A percentile compares a stretch with the other conserved stretches of the same genome.
phyloP scores from a whole-genome alignment of 2,888 invertebrate genomes.

The Caenorhabditis sp. region DNA sequence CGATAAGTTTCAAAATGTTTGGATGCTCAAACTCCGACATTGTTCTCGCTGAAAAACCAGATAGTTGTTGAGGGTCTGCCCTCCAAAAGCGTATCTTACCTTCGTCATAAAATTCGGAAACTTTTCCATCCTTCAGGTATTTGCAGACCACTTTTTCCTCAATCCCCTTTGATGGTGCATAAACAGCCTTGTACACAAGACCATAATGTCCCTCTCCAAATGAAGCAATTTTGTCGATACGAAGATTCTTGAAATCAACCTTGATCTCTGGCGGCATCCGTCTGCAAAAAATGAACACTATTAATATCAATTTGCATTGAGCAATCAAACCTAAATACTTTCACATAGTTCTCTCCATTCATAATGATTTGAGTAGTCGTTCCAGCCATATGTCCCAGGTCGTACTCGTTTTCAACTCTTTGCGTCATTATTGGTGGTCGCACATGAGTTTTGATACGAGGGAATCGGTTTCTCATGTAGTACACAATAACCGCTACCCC shows the following conservation, averaged over 20 bases:
- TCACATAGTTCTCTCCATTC: constrained; percentile 51
- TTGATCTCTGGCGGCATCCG: constrained; percentile 40
- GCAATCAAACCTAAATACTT: constrained; percentile 34
- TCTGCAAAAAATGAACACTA: constrained; percentile 25
- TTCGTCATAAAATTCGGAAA: constrained; percentile 67
- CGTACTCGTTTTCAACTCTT: constrained; percentile 46
- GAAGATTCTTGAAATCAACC: constrained; percentile 47
- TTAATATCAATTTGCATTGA: not conserved
- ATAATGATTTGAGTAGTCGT: constrained; percentile 15
- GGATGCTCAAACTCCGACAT: constrained; percentile 76
- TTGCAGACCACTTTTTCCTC: constrained; percentile 68
- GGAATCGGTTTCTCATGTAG: constrained; percentile 65
- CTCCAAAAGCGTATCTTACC: constrained; percentile 26
- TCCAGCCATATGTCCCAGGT: constrained; percentile 36
- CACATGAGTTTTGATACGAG: constrained; percentile 44
- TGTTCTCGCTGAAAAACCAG: constrained; percentile 70
- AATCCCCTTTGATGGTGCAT: constrained; percentile 44
- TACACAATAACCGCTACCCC: constrained; percentile 62
- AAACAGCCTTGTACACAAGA: constrained; percentile 68
- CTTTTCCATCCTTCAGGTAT: constrained; percentile 61
- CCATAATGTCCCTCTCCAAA: constrained; percentile 72
- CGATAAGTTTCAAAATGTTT: constrained; percentile 73
- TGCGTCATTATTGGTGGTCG: constrained; percentile 39
- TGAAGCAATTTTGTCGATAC: constrained; percentile 22
- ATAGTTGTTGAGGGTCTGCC: too few species aligned